Evolutionary conservation across 2,113 vertebrate species (phyloP).

Genomic region (Loxodonta africana): DNA sequence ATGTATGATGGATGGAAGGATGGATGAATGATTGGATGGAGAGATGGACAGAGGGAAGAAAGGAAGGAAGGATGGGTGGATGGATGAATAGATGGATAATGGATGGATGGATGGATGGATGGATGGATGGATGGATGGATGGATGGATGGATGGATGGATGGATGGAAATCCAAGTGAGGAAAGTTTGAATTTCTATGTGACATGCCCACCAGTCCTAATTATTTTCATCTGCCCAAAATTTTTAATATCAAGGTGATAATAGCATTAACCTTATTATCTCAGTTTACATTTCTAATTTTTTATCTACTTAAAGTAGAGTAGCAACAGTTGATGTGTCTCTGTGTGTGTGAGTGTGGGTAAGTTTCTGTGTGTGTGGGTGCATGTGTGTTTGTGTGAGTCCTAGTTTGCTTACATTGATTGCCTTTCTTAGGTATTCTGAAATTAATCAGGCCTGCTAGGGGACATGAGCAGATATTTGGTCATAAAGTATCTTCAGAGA

Average conservation of each 20-base stretch:
- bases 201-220: background rate
- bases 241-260: background rate
- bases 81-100: background rate
- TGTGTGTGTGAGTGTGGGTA: background rate
- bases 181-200: background rate
- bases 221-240: background rate
- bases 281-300: background rate
- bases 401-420: background rate
- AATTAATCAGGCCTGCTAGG: slow-evolving; percentile 56
- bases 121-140: background rate
- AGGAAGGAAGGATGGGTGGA: background rate
- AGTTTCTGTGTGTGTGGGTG: background rate
- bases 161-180: background rate
- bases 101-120: no score
- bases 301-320: background rate
- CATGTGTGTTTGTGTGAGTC: background rate
- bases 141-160: background rate
- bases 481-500: slow-evolving; percentile 46
- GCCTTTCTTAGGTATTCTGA: slow-evolving; percentile 55
- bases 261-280: background rate
- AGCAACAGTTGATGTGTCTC: background rate
- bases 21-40: background rate
- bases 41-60: no score
- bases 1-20: background rate
- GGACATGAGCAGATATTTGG: slow-evolving; percentile 59